Conservation (phyloP, 2,888 invertebrate genomes). For the Dicranocentrus wangi region DNA sequence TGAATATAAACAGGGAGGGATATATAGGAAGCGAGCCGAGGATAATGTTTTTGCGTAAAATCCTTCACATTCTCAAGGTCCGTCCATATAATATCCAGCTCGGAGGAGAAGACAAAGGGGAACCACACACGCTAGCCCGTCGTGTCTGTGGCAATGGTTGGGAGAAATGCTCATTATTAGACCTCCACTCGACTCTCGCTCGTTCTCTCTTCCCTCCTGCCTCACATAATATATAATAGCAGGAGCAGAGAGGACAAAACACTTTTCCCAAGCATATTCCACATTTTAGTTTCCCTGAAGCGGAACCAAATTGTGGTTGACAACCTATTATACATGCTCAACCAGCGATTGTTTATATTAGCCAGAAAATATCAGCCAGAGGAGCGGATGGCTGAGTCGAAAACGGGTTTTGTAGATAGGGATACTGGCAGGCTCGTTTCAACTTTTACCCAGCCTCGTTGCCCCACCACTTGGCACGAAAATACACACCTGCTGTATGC, state of each 20-base stretch:
- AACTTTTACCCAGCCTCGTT: neutral
- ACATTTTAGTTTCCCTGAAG: neutral
- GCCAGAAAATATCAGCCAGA: no score
- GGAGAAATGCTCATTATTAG: neutral
- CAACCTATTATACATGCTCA: neutral
- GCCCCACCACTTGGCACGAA: neutral
- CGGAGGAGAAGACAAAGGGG: no score
- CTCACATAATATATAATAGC: no score
- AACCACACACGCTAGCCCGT: no score
- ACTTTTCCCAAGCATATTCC: no score
- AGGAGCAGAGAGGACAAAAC: neutral
- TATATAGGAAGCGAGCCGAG: neutral
- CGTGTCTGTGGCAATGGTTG: neutral
- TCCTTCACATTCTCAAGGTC: constrained; percentile 3
- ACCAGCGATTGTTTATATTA: neutral
- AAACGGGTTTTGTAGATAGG: neutral
- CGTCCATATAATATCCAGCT: no score
- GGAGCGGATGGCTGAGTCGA: neutral
- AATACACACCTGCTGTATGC: constrained; percentile 1
- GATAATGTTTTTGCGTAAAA: neutral
- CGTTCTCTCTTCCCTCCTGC: neutral
- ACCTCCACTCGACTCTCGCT: neutral
- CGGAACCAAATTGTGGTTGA: constrained; percentile 3
- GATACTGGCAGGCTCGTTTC: neutral
- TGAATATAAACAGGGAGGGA: constrained; percentile 19